A percentile compares a stretch with the other conserved stretches of the same genome.
phyloP scores from a whole-genome alignment of 2,888 invertebrate species.

The Drosophila seclusa region DNA sequence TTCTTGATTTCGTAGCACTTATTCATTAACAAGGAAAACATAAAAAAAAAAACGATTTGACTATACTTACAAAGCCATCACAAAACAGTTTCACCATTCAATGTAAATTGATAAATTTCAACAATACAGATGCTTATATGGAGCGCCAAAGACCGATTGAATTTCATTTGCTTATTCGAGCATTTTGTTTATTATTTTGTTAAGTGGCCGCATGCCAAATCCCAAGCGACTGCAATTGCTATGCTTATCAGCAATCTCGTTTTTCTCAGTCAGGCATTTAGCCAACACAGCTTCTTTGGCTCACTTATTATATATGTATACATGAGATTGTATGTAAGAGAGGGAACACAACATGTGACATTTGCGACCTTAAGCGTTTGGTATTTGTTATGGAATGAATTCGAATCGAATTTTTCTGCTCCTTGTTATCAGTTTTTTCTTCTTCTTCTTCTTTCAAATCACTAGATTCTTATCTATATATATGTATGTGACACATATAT shows the following conservation, averaged over 20 bases:
- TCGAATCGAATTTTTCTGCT: background rate
- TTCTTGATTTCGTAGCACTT: background rate
- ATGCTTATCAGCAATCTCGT: background rate
- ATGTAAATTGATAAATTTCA: background rate
- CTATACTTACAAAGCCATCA: background rate
- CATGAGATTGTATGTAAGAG: background rate
- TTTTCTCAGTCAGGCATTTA: background rate
- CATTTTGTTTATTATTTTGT: background rate
- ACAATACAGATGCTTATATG: background rate
- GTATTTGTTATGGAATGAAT: too few relatives aligned
- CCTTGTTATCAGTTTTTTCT: background rate
- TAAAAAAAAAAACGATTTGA: background rate
- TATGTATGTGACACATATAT: background rate
- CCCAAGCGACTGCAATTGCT: too few relatives aligned
- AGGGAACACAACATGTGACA: background rate
- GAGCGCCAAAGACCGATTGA: background rate
- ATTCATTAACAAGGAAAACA: background rate
- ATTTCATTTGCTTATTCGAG: background rate
- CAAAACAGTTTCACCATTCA: background rate
- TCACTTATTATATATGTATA: background rate
- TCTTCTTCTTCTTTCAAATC: background rate
- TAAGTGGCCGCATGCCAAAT: background rate
- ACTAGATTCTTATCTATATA: background rate
- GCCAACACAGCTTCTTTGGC: background rate
- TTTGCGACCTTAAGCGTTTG: background rate